A percentile compares a stretch with the other conserved stretches of the same genome.
Conservation (phyloP, 2,113 vertebrate species). For the Nothoprocta perdicaria region DNA sequence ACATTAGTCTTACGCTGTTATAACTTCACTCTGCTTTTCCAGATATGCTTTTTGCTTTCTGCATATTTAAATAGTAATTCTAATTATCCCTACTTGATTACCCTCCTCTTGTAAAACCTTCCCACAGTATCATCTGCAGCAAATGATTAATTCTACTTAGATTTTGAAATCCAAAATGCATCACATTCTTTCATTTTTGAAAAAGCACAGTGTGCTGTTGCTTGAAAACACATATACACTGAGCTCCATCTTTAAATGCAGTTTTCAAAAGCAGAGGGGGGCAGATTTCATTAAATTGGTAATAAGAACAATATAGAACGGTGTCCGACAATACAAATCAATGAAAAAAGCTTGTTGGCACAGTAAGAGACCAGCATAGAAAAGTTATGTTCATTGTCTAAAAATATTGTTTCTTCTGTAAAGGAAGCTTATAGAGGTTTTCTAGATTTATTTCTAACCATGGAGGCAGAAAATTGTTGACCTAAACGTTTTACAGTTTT, state of each 20-base stretch:
- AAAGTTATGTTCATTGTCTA: not conserved
- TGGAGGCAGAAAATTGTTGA: not conserved
- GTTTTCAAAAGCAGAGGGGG: not conserved
- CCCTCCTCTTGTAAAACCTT: slow-evolving; percentile 57
- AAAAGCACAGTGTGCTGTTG: not conserved
- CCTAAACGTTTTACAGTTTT: not conserved
- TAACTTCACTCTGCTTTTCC: slow-evolving; percentile 30
- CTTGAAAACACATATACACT: not conserved
- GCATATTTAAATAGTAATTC: slow-evolving; percentile 68
- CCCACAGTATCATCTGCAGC: slow-evolving; percentile 41
- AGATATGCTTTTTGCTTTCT: slow-evolving; percentile 54
- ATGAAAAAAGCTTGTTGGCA: not conserved
- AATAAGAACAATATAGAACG: slow-evolving; percentile 30
- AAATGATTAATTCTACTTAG: slow-evolving; percentile 43
- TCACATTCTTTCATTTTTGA: slow-evolving; percentile 48
- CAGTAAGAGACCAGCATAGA: slow-evolving; percentile 2
- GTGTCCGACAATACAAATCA: not conserved
- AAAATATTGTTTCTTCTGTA: not conserved
- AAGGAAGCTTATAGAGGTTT: not conserved
- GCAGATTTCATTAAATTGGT: not conserved
- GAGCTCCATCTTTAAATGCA: not conserved
- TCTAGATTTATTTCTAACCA: slow-evolving; percentile 27
- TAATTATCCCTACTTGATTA: slow-evolving; percentile 65
- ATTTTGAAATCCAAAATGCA: slow-evolving; percentile 19
- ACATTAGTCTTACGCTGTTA: not conserved